Percentiles rank a stretch among this genome's conserved stretches.
Conservation (phyloP, 2,113 vertebrate species). For the Anguilla rostrata region DNA sequence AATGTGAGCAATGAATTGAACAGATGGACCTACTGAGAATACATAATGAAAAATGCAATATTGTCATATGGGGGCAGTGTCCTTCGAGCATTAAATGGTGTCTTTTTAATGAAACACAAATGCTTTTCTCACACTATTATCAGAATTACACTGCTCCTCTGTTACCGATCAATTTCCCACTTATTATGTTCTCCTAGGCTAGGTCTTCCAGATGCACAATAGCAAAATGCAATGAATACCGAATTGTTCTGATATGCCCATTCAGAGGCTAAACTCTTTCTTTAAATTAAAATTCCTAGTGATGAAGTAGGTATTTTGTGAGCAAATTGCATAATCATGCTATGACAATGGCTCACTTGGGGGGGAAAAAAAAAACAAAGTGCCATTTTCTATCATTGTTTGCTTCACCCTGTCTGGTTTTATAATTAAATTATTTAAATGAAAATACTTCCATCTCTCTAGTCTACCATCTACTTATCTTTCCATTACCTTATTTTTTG, state of each 20-base stretch:
- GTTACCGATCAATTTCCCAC: constrained; percentile 2
- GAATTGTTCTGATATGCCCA: background rate
- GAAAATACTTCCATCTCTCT: no score
- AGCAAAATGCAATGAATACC: background rate
- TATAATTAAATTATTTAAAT: no score
- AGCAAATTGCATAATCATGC: background rate
- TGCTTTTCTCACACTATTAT: background rate
- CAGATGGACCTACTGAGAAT: background rate
- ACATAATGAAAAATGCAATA: background rate
- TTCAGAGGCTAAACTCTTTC: background rate
- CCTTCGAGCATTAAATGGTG: background rate
- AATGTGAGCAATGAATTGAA: background rate
- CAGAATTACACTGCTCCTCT: background rate
- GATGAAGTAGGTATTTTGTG: background rate
- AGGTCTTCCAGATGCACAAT: background rate
- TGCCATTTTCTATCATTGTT: background rate
- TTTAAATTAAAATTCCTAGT: background rate
- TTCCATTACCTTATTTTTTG: no score
- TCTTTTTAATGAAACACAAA: background rate
- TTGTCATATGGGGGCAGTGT: background rate
- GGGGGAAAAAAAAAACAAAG: background rate
- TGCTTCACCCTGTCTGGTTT: no score
- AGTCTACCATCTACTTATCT: no score
- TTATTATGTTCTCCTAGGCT: constrained; percentile 1
- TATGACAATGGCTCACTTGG: background rate